Evolutionary conservation across 2,888 invertebrate species (phyloP).

Genomic region (Lordiphosa fenestrarum): DNA sequence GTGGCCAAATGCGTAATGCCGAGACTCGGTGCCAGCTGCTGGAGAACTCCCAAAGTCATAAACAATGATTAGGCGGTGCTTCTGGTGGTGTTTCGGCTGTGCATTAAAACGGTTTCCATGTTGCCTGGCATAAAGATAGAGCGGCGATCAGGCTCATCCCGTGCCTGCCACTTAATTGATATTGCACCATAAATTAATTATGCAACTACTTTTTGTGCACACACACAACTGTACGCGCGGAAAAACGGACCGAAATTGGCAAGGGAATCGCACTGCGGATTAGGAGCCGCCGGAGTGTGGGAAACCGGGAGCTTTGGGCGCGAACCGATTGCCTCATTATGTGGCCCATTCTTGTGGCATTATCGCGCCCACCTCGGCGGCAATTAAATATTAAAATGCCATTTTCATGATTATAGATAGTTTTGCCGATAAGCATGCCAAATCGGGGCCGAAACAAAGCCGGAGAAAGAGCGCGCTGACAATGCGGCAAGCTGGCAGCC

Average conservation of each 20-base stretch:
- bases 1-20: conserved; percentile 4
- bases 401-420: background rate
- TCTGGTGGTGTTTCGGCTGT: conserved; percentile 30
- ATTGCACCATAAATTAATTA: conserved; percentile 50
- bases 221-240: background rate
- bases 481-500: conserved; percentile 7
- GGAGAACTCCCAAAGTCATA: conserved; percentile 53
- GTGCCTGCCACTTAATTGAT: conserved; percentile 27
- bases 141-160: conserved; percentile 10
- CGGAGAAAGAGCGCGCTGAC: conserved; percentile 5
- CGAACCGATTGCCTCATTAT: conserved; percentile 7
- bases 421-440: conserved; percentile 12
- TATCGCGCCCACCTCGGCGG: background rate
- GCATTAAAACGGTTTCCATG: conserved; percentile 65
- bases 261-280: no score
- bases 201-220: conserved; percentile 33
- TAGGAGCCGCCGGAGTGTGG: no score
- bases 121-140: conserved; percentile 24
- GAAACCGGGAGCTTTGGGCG: no score
- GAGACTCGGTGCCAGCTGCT: conserved; percentile 5
- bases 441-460: conserved; percentile 10
- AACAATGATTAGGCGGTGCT: conserved; percentile 64
- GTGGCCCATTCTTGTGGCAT: background rate
- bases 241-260: conserved; percentile 7
- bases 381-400: conserved; percentile 14